phyloP scores from a whole-genome alignment of 2,888 invertebrate genomes.

The Ophion costatus region DNA sequence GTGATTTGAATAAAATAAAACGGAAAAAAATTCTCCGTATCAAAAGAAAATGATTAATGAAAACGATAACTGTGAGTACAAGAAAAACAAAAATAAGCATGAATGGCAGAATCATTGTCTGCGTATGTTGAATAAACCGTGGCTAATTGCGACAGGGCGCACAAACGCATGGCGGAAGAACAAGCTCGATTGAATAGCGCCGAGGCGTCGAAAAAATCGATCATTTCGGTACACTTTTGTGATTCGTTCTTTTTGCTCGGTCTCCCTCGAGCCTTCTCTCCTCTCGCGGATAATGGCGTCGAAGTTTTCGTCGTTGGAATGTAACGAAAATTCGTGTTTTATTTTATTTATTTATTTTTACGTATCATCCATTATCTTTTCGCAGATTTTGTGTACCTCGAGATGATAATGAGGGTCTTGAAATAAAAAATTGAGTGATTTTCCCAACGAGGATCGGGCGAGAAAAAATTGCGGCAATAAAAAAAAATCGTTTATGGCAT shows the following conservation, averaged over 20 bases:
- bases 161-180: not conserved
- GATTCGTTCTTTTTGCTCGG: not conserved
- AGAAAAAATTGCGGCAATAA: not conserved
- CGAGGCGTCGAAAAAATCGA: conserved; percentile 51
- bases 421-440: not conserved
- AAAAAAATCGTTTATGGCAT: not conserved
- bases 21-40: not conserved
- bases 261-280: not conserved
- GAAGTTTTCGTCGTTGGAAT: not conserved
- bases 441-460: not conserved
- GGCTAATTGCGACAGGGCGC: conserved; percentile 12
- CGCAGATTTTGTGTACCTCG: too few species aligned
- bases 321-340: not conserved
- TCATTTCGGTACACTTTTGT: conserved; percentile 40
- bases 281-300: conserved; percentile 7
- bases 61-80: not conserved
- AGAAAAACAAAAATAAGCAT: not conserved
- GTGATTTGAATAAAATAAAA: not conserved
- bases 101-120: not conserved
- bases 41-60: conserved; percentile 10
- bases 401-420: too few species aligned
- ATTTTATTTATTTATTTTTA: not conserved
- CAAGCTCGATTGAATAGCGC: conserved; percentile 35
- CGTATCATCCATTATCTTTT: not conserved
- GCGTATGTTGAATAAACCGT: conserved; percentile 5